Evolutionary conservation across 2,888 invertebrate species (phyloP).

Genomic region (Cryptocheilus praepositus): DNA sequence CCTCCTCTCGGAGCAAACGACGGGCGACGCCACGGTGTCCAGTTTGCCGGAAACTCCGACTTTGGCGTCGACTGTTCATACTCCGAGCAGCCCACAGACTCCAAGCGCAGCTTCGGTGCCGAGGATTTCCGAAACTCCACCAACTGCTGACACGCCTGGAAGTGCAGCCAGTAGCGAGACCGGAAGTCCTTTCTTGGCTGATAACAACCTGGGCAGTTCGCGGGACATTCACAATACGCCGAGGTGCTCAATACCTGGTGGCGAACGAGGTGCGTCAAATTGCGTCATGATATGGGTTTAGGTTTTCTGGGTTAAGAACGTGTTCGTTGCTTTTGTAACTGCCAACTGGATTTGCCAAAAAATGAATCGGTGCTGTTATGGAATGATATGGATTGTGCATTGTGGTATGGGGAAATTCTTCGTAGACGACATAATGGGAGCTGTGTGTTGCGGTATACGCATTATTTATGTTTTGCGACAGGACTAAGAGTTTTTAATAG

Average conservation of each 20-base stretch:
- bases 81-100: conserved; percentile 66
- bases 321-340: too few species aligned
- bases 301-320: too few species aligned
- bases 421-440: too few species aligned
- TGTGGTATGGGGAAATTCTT: too few species aligned
- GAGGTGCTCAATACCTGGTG: conserved; percentile 71
- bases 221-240: conserved; percentile 65
- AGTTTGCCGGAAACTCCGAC: conserved; percentile 62
- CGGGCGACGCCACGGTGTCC: conserved; percentile 42
- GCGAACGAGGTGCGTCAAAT: conserved; percentile 63
- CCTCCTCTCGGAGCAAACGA: conserved; percentile 50
- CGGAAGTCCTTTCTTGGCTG: conserved; percentile 75
- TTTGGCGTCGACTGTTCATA: conserved; percentile 60
- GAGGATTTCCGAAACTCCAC: conserved; percentile 71
- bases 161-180: conserved; percentile 73
- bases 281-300: too few species aligned
- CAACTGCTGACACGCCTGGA: conserved; percentile 72
- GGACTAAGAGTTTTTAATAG: too few species aligned
- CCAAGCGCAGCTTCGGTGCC: conserved; percentile 63
- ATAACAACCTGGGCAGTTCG: conserved; percentile 69
- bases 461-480: too few species aligned
- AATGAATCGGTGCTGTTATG: too few species aligned
- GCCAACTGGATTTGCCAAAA: too few species aligned
- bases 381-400: too few species aligned
- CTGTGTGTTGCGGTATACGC: too few species aligned